Percentiles rank a stretch among this genome's conserved stretches.
These are phyloP conservation scores for Catocala nupta DNA, from an alignment of 2,888 invertebrate genomes.

Conservation along the genomic window DNA sequence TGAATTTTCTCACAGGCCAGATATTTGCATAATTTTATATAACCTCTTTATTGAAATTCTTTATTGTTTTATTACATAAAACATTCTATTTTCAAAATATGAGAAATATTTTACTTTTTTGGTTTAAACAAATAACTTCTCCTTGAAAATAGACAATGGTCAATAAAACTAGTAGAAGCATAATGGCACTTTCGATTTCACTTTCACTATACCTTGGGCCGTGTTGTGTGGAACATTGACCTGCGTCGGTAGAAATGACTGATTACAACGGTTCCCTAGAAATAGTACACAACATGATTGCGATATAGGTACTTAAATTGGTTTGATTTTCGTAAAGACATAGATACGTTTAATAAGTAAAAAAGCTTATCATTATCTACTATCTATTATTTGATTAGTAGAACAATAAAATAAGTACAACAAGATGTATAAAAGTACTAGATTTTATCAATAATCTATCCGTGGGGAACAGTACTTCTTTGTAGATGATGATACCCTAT, in stretches of 20 bases:
- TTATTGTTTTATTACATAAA: not conserved
- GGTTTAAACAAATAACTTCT: conserved; percentile 38
- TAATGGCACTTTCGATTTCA: conserved; percentile 70
- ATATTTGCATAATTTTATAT: not conserved
- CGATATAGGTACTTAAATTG: not conserved
- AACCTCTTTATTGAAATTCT: not conserved
- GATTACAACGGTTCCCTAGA: conserved; percentile 27
- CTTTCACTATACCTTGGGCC: conserved; percentile 76
- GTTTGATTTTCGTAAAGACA: not conserved
- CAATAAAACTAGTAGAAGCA: conserved; percentile 49
- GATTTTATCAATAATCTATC: too few species aligned
- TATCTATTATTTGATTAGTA: too few species aligned
- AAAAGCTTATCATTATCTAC: too few species aligned
- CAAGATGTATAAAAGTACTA: too few species aligned
- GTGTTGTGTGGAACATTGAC: conserved; percentile 69
- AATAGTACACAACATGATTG: conserved; percentile 9
- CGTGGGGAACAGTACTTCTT: too few species aligned
- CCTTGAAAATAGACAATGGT: conserved; percentile 42
- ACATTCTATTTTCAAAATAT: not conserved
- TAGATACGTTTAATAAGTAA: too few species aligned
- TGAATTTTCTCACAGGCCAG: conserved; percentile 8
- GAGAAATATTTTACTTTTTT: conserved; percentile 2
- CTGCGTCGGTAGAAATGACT: conserved; percentile 38
- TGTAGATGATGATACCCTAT: too few species aligned
- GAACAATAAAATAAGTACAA: too few species aligned